phyloP scores from a whole-genome alignment of 2,797 vertebrate species.

The Thunnus albacares region DNA sequence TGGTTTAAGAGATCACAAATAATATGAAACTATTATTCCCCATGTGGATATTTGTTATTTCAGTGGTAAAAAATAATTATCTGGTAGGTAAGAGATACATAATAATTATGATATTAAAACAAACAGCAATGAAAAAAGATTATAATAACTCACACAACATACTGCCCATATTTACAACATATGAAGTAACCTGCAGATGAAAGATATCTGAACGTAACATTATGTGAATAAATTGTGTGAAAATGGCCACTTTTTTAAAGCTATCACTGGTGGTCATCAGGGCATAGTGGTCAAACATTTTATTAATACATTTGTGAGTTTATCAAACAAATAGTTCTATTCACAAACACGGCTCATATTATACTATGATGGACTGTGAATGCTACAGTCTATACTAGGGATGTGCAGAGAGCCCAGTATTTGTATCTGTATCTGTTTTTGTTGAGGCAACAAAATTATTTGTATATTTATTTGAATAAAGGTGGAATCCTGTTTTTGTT shows the following conservation, averaged over 20 bases:
- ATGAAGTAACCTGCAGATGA: background rate
- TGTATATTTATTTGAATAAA: no score
- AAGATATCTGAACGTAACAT: background rate
- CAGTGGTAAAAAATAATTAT: no score
- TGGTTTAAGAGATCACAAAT: no score
- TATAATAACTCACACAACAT: background rate
- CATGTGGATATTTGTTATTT: no score
- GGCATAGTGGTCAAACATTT: background rate
- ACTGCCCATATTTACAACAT: background rate
- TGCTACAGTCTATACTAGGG: no score
- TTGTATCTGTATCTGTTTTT: no score
- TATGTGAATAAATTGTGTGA: constrained; percentile 12
- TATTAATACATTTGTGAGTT: background rate
- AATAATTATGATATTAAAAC: background rate
- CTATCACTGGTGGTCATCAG: background rate
- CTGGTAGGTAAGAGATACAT: background rate
- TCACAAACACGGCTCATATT: background rate
- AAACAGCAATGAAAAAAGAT: background rate
- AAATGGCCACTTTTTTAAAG: background rate
- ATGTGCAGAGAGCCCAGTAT: no score
- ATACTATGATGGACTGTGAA: no score
- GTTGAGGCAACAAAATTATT: no score
- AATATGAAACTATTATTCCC: no score
- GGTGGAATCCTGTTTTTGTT: no score
- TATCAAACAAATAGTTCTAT: background rate